Evolutionary conservation across 2,888 invertebrate genomes (phyloP), one percentile per base, ranked within the genome.

Genomic region (Octonoba sinensis): DNA sequence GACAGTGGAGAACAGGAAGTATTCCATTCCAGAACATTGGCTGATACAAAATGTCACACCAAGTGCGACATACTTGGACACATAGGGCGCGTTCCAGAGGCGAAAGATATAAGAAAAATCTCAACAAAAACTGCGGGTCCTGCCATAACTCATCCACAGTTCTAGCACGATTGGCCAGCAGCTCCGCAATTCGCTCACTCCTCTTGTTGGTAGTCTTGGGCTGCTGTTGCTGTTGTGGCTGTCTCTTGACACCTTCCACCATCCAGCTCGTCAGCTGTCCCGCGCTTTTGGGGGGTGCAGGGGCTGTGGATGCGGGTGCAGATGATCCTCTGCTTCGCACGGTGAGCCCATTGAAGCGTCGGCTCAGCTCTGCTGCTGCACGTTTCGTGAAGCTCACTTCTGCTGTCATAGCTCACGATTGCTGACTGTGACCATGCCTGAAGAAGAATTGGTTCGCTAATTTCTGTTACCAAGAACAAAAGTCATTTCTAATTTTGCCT

Each of bases 31-130:
- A 97, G 90, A 93, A 95, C 72, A 93, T 91, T 16, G 94, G 94
- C 86, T 93, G 92, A 89, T 97, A 97, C 72, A 97, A 90, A 75
- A 95, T 91, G 88, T 96, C 95, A 84, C 95, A 92, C 97, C 97
- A 97, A 27, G 85, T 85, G 24, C 86, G 86, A 84, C 90, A 89
- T 82, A 92, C 93, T 89, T 94, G 94, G 15, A 96, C 94, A 86
- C 97, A 90, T 16, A 92, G 90, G 83, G 94, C 92, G 83, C 96
- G 90, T 86, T 97, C 97, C 85, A 91, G 91, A 16, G 94, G 91
- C 84, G 91, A 92, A 88, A 95, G 95, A 88, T 94, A 95, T 59
- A 93, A 90, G 89, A 97, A 96, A 90, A 97, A 95, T 87, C 92
- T 92, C 79, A 92, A 91, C 56, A 97, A 91, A 89, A 97, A 97